phyloP scores from a whole-genome alignment of 2,888 invertebrate genomes.

The Atrina japonica region DNA sequence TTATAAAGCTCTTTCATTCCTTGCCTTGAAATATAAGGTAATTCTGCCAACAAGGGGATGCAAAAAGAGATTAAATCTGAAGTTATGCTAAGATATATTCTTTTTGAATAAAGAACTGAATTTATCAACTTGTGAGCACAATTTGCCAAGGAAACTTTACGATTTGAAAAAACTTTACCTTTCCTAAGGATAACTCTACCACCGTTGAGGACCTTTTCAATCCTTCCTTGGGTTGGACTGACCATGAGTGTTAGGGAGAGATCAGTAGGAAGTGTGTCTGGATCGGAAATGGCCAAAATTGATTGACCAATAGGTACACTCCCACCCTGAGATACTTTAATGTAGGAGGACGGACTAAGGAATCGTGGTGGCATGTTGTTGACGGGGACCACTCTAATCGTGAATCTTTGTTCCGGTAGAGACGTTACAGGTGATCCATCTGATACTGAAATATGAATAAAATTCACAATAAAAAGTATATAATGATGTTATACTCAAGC shows the following conservation, averaged over 20 bases:
- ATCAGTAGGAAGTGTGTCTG: conserved; percentile 66
- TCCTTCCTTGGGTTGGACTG: conserved; percentile 60
- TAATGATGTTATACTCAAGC: not conserved
- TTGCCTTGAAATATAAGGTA: no score
- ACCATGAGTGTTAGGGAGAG: conserved; percentile 60
- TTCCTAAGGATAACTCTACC: conserved; percentile 33
- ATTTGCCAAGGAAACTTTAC: no score
- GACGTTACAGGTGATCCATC: conserved; percentile 55
- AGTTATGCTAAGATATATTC: no score
- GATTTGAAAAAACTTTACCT: no score
- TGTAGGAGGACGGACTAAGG: conserved; percentile 45
- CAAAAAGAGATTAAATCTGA: no score
- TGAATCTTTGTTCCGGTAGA: conserved; percentile 67
- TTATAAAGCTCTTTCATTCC: no score
- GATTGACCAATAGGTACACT: conserved; percentile 61
- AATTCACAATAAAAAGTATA: no score
- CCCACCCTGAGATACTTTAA: conserved; percentile 67
- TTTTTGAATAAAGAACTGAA: no score
- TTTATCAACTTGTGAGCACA: no score
- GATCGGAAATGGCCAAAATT: conserved; percentile 65
- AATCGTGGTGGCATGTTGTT: conserved; percentile 74
- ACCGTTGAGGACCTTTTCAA: conserved; percentile 58
- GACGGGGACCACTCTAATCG: conserved; percentile 71
- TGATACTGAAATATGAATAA: conserved; percentile 55
- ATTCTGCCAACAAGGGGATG: no score